These are phyloP conservation scores for Pimephales promelas DNA, from an alignment of 2,113 vertebrate species.

Conservation along the genomic window DNA sequence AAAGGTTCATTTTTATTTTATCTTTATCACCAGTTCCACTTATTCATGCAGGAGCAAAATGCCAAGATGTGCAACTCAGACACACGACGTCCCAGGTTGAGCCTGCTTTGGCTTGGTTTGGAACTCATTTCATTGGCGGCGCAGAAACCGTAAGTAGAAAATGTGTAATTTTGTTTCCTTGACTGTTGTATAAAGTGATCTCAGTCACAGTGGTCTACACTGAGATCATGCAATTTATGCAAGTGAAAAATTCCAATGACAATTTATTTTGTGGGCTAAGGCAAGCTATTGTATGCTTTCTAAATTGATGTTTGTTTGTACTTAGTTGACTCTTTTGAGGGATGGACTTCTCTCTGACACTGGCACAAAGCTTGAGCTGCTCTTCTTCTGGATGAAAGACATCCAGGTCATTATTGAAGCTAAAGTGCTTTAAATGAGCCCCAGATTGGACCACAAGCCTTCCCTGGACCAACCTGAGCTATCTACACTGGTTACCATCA, in stretches of 20 bases:
- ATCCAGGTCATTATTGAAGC: no score
- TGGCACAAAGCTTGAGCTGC: neutral
- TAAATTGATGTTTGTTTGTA: no score
- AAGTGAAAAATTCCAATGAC: no score
- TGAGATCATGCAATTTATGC: no score
- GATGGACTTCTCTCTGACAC: neutral
- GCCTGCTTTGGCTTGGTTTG: neutral
- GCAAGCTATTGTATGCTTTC: rapidly evolving
- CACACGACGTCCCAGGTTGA: neutral
- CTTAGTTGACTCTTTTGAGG: neutral
- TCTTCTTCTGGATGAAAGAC: neutral
- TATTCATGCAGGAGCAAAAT: neutral
- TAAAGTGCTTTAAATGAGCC: neutral
- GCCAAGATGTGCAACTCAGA: neutral
- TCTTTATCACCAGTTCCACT: neutral
- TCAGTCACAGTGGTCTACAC: no score
- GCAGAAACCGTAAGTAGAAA: neutral
- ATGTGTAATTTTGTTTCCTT: neutral
- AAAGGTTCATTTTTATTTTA: no score
- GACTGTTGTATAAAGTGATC: no score
- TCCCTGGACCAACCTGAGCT: neutral
- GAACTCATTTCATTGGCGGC: neutral
- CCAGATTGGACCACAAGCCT: neutral
- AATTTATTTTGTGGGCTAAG: no score
- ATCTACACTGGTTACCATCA: neutral